Evolutionary conservation across 2,797 vertebrate genomes (phyloP).

Genomic region (Sylvilagus floridanus): DNA sequence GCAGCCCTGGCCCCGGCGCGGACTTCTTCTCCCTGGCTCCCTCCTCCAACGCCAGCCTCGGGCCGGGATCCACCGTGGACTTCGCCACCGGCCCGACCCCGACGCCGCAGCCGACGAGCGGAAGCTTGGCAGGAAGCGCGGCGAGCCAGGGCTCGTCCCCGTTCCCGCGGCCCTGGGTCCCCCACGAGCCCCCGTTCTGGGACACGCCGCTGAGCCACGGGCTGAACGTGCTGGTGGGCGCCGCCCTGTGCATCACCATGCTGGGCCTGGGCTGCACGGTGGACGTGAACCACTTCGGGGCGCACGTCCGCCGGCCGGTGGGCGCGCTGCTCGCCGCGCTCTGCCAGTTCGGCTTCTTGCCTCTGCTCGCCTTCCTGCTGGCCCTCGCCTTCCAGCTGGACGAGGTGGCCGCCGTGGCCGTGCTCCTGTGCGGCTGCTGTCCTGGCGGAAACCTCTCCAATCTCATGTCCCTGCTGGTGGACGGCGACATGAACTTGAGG

Average conservation of each 20-base stretch:
- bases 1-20: slow-evolving; percentile 67
- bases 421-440: slow-evolving; percentile 98
- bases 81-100: neutral
- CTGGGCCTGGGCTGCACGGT: slow-evolving; percentile 97
- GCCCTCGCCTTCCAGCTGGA: slow-evolving; percentile 94
- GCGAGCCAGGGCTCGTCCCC: slow-evolving; percentile 76
- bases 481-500: slow-evolving; percentile 99
- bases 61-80: neutral
- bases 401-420: slow-evolving; percentile 96
- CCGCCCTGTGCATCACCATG: slow-evolving; percentile 96
- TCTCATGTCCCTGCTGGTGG: slow-evolving; percentile 95
- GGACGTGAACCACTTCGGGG: slow-evolving; percentile 93
- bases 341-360: slow-evolving; percentile 97
- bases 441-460: slow-evolving; percentile 98
- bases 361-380: slow-evolving; percentile 95
- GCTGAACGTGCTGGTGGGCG: slow-evolving; percentile 95
- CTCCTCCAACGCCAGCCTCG: slow-evolving; percentile 1
- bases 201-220: slow-evolving; percentile 91
- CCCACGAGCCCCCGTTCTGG: slow-evolving; percentile 81
- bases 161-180: slow-evolving; percentile 84
- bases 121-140: slow-evolving; percentile 18
- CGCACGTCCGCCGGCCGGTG: slow-evolving; percentile 94
- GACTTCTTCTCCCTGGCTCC: neutral
- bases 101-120: neutral
- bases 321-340: slow-evolving; percentile 93